Percentiles rank a stretch among this genome's conserved stretches.
These are phyloP conservation scores for Gallinago stenura DNA, from an alignment of 2,797 vertebrate species.

Conservation along the genomic window DNA sequence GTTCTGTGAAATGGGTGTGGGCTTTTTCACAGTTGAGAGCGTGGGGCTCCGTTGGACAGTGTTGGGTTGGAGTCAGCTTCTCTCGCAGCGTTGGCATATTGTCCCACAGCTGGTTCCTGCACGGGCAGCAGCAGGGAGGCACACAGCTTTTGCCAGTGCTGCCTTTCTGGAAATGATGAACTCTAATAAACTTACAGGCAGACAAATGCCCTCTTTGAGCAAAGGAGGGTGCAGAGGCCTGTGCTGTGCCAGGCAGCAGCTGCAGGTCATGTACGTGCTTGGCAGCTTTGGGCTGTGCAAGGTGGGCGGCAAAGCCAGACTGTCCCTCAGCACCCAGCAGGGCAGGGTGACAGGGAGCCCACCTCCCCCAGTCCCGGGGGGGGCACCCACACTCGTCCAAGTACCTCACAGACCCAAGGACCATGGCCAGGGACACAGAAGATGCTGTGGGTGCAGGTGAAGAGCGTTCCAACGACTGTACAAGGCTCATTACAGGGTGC, in stretches of 20 bases:
- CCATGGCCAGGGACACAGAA: too few species aligned
- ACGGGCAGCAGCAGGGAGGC: neutral
- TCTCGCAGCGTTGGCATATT: fast-evolving
- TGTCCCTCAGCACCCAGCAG: neutral
- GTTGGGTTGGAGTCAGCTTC: neutral
- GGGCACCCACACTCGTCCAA: neutral
- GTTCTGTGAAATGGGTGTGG: too few species aligned
- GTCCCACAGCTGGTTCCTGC: neutral
- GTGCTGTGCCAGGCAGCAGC: neutral
- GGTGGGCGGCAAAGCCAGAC: neutral
- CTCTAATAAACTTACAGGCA: neutral
- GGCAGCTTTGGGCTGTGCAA: neutral
- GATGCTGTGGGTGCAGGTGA: fast-evolving
- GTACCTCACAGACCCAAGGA: neutral
- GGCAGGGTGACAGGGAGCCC: neutral
- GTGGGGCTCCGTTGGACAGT: too few species aligned
- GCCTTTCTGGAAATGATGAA: neutral
- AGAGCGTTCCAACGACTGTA: fast-evolving
- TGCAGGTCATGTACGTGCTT: neutral
- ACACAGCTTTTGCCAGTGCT: fast-evolving
- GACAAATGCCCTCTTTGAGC: neutral
- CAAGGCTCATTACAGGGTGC: neutral
- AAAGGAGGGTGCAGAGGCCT: neutral
- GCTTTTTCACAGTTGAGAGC: too few species aligned
- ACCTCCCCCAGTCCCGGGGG: neutral